phyloP scores from a whole-genome alignment of 64 coral and sea anemone genomes.

The Montipora cactus region DNA sequence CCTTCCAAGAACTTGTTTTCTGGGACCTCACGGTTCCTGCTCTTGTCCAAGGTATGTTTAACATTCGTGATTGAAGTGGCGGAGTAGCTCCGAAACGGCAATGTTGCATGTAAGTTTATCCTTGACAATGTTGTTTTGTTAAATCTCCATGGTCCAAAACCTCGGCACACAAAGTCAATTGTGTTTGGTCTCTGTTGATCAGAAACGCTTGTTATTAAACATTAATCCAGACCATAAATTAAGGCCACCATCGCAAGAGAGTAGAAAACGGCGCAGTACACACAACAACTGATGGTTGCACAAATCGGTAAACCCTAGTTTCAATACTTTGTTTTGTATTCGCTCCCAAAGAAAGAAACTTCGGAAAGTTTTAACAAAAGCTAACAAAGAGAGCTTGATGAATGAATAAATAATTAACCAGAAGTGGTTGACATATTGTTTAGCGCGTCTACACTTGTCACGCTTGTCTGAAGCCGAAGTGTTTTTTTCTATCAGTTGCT shows the following conservation, averaged over 20 bases:
- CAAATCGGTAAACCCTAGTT: no score
- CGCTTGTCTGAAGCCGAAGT: background rate
- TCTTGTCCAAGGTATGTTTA: constrained; percentile 13
- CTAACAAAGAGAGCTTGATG: background rate
- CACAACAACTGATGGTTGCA: background rate
- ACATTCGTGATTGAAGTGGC: background rate
- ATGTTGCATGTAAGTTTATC: background rate
- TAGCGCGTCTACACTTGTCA: background rate
- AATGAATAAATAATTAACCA: constrained; percentile 49
- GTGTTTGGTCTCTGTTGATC: constrained; percentile 16
- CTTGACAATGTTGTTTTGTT: background rate
- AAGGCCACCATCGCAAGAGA: background rate
- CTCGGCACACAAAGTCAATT: background rate
- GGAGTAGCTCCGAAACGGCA: background rate
- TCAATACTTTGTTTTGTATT: background rate
- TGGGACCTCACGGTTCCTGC: constrained; percentile 25
- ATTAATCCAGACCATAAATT: background rate
- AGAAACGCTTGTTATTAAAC: constrained; percentile 6
- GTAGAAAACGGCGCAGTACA: background rate
- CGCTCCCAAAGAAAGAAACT: background rate
- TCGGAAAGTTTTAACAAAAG: background rate
- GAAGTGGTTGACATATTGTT: constrained; percentile 31
- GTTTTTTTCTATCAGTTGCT: background rate
- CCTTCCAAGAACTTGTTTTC: background rate
- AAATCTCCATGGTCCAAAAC: background rate